Evolutionary conservation across 2,113 vertebrate species (phyloP).

Genomic region (Leptocoma aspasia): DNA sequence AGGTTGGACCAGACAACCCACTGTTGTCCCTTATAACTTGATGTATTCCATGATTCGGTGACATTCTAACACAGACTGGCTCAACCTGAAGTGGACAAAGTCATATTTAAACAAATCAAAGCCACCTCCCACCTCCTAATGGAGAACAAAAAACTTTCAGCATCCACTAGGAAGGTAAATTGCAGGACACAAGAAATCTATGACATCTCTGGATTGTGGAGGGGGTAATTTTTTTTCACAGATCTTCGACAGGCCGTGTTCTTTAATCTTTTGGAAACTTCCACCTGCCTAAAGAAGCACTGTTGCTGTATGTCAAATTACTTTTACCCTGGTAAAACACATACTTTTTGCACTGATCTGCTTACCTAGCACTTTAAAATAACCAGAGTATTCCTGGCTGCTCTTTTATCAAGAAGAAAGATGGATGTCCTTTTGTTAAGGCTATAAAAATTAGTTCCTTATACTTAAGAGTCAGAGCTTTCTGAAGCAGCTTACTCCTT

Average conservation of each 20-base stretch:
- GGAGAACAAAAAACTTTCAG: background rate
- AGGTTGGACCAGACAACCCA: background rate
- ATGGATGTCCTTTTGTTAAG: background rate
- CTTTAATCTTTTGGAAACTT: background rate
- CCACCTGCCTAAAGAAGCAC: background rate
- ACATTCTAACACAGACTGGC: background rate
- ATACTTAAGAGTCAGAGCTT: constrained; percentile 10
- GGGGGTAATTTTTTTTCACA: background rate
- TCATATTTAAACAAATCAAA: background rate
- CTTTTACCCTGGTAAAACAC: background rate
- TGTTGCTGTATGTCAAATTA: background rate
- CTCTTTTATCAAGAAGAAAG: constrained; percentile 3
- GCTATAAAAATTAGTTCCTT: constrained; percentile 15
- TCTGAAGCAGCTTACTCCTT: background rate
- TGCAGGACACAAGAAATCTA: background rate
- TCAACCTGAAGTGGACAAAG: background rate
- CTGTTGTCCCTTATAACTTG: background rate
- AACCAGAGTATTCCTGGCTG: background rate
- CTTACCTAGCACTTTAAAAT: background rate
- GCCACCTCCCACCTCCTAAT: background rate
- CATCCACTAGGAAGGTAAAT: background rate
- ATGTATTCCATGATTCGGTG: fast-evolving
- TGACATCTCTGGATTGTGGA: background rate
- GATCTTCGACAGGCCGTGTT: background rate
- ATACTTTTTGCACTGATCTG: background rate